These are phyloP conservation scores for Dasysyrphus tricinctus DNA, from an alignment of 2,888 invertebrate genomes.

Conservation along the genomic window DNA sequence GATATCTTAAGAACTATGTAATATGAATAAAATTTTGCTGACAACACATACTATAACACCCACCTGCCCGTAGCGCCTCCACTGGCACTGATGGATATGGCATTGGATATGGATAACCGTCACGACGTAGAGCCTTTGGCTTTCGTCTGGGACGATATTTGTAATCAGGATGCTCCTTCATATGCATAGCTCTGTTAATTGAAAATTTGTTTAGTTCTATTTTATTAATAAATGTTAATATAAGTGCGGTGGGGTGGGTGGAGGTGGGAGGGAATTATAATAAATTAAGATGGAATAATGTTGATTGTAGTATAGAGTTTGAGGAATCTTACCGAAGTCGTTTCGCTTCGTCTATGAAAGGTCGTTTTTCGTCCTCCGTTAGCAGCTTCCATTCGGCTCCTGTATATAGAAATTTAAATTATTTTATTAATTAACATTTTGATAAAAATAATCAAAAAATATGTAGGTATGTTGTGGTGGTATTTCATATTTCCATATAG, in stretches of 20 bases:
- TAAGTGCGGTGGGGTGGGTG: background rate
- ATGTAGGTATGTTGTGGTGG: too few relatives aligned
- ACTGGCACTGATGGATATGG: slow-evolving; percentile 96
- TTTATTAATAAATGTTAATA: slow-evolving; percentile 41
- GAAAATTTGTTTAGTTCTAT: slow-evolving; percentile 34
- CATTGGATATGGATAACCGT: slow-evolving; percentile 96
- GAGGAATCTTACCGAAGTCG: slow-evolving; percentile 85
- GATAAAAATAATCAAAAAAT: too few relatives aligned
- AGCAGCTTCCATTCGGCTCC: slow-evolving; percentile 98
- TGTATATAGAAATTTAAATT: slow-evolving; percentile 79
- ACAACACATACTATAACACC: slow-evolving; percentile 80
- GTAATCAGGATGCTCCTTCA: slow-evolving; percentile 97
- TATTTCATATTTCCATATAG: background rate
- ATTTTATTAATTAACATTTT: too few relatives aligned
- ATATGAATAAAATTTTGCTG: slow-evolving; percentile 42
- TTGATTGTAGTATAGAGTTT: background rate
- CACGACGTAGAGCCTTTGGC: slow-evolving; percentile 94
- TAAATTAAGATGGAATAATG: background rate
- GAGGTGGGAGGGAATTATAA: background rate
- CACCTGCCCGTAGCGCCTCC: slow-evolving; percentile 94
- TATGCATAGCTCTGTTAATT: slow-evolving; percentile 91
- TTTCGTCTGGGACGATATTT: slow-evolving; percentile 96
- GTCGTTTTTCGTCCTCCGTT: slow-evolving; percentile 96
- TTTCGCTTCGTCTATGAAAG: slow-evolving; percentile 99
- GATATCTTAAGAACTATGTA: slow-evolving; percentile 56